Evolutionary conservation across 2,113 vertebrate genomes (phyloP), one percentile per base, ranked within the genome.

Genomic region (Alosa alosa): DNA sequence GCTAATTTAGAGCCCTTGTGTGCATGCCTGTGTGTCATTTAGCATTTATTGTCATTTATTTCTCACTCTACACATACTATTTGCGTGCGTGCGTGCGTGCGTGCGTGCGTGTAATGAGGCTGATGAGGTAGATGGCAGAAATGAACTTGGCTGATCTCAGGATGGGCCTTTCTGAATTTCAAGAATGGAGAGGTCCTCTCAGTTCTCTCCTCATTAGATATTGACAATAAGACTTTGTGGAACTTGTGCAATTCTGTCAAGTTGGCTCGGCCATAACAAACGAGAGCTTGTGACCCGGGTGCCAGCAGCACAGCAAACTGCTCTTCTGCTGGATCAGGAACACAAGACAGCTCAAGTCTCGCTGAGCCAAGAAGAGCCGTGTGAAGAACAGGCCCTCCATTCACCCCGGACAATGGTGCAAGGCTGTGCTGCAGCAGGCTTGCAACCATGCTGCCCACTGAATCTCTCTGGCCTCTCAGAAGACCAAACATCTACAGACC

Each of bases 341-440:
- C 72, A 78, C 72, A 78, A 78, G 72, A 78, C 72, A 31, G 88
- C 91, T 88, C 87, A 81, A 90, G 91, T 31, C 81, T 92, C 89
- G 89, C 64, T 91, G 86, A 86, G 72, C 72, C 72, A 78, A 78
- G 72, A 78, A 6, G 25, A 78, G 72, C 72, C 4, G 84, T 86
- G 88, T 87, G 81, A 81, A 0, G 50, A 82, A 92, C 90, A 90
- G 90, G 89, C 87, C 81, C 87, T 44, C 87, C 87, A 91, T 94
- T 94, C 92, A 93, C 10, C 55, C 85, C 75, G 88, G 6, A 93
- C 93, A 94, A 94, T 92, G 84, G 92, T 90, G 84, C 86, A 90
- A 90, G 86, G 88, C 47, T 90, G 92, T 92, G 93, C 93, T 91
- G 92, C 90, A 18, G 3, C 81, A 36, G 9, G 72, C 72, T 39